Conservation (phyloP, 2,888 invertebrate genomes). For the Lepidocyrtinus sp. region DNA sequence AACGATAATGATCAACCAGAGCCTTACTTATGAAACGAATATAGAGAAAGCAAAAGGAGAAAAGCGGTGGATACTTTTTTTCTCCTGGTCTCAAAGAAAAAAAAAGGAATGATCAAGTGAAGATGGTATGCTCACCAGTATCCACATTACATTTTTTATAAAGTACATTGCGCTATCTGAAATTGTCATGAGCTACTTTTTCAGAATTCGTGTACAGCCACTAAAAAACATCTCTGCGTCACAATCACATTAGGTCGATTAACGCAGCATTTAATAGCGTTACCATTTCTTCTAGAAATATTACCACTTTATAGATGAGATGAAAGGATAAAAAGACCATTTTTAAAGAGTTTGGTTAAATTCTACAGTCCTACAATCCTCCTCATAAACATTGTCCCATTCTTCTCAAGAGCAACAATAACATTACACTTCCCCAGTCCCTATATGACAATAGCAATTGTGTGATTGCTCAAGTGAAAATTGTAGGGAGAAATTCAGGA, state of each 20-base stretch:
- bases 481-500: neutral
- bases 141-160: neutral
- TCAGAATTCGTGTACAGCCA: neutral
- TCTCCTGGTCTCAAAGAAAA: neutral
- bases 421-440: neutral
- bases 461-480: neutral
- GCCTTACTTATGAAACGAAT: conserved; percentile 5
- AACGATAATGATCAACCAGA: conserved; percentile 56
- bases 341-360: neutral
- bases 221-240: no score
- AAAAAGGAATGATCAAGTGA: neutral
- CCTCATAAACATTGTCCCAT: neutral
- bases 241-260: conserved; percentile 47
- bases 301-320: neutral
- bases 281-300: conserved; percentile 14
- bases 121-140: neutral
- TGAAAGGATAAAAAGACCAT: neutral
- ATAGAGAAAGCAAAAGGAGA: neutral
- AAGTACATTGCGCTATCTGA: neutral
- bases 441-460: neutral
- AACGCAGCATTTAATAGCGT: conserved; percentile 44
- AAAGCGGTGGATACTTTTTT: neutral
- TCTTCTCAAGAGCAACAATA: neutral
- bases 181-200: neutral
- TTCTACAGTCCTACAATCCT: no score